Evolutionary conservation across 2,113 vertebrate species (phyloP), one percentile per base, ranked within the genome.

Genomic region (Vicugna pacos): DNA sequence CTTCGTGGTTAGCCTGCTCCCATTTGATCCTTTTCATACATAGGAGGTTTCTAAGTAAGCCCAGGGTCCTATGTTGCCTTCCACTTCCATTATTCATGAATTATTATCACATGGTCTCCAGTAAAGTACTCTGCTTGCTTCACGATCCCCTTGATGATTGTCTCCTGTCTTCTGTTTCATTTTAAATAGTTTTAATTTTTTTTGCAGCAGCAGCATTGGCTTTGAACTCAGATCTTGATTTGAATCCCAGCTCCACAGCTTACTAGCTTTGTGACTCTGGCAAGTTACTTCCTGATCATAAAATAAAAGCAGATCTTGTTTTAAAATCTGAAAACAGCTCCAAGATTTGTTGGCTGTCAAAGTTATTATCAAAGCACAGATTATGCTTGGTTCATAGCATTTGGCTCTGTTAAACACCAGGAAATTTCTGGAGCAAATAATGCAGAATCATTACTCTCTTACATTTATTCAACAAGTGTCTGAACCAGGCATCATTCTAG

Each of bases 331-430:
- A 76, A 92, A 91, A 92, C 30, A 96, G 26, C 83, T 30, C 38
- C 58, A 56, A 88, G 79, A 50, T 69, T 79, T 72, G 46, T 26
- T 85, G 48, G 56, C 64, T 32, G 20, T 95, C 86, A 64, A 28
- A 24, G 26, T 42, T 93, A 79, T 89, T 89, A 92, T 46, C 91
- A 89, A 91, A 92, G 46, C 46, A 88, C 70, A 80, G 76, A 79
- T 91, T 93, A 70, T 69, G 62, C 58, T 82, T 1, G 7, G 60
- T 72, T 90, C 42, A 11, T 30, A 35, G 65, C 32, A 93, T 64
- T 72, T 81, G 93, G 65, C 93, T 93, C 67, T 62, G 24, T 62
- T 81, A 76, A 89, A 64, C 32, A 76, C 65, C 70, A 91, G 77
- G 54, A 80, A 60, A 35, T 76, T 95, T 91, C 90, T 76, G 17